phyloP scores from a whole-genome alignment of 2,888 invertebrate genomes.

The Drosophila longiperda region DNA sequence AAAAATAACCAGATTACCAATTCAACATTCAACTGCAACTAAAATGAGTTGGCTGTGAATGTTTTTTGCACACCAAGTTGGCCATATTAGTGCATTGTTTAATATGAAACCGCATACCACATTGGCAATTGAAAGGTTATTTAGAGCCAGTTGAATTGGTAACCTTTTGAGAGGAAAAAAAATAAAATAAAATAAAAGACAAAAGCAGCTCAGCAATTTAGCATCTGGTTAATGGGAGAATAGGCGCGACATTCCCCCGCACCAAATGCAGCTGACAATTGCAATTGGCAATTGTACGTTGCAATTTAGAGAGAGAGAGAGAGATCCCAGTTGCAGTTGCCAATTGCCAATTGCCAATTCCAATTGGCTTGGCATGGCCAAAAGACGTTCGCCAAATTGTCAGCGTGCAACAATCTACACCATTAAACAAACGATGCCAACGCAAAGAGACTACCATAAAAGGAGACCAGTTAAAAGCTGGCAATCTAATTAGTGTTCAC shows the following conservation, averaged over 20 bases:
- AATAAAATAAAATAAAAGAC: slow-evolving; percentile 1
- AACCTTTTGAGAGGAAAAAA: slow-evolving; percentile 36
- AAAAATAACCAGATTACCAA: background rate
- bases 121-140: slow-evolving; percentile 46
- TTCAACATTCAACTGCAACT: background rate
- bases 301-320: too few relatives aligned
- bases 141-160: slow-evolving; percentile 13
- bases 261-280: slow-evolving; percentile 71
- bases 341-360: slow-evolving; percentile 26
- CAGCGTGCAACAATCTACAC: slow-evolving; percentile 81
- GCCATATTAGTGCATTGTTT: slow-evolving; percentile 15
- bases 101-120: slow-evolving; percentile 31
- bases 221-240: slow-evolving; percentile 69
- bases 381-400: slow-evolving; percentile 71
- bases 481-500: slow-evolving; percentile 78
- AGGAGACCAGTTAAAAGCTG: slow-evolving; percentile 58
- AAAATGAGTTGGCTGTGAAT: background rate
- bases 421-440: slow-evolving; percentile 80
- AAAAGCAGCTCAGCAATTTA: slow-evolving; percentile 53
- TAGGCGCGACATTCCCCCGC: slow-evolving; percentile 78
- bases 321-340: slow-evolving; percentile 7
- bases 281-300: slow-evolving; percentile 29
- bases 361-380: slow-evolving; percentile 58
- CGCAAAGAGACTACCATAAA: slow-evolving; percentile 58
- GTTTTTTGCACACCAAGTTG: background rate